Evolutionary conservation across 2,888 invertebrate genomes (phyloP), one percentile per base, ranked within the genome.

Genomic region (Cheilosia impressa): DNA sequence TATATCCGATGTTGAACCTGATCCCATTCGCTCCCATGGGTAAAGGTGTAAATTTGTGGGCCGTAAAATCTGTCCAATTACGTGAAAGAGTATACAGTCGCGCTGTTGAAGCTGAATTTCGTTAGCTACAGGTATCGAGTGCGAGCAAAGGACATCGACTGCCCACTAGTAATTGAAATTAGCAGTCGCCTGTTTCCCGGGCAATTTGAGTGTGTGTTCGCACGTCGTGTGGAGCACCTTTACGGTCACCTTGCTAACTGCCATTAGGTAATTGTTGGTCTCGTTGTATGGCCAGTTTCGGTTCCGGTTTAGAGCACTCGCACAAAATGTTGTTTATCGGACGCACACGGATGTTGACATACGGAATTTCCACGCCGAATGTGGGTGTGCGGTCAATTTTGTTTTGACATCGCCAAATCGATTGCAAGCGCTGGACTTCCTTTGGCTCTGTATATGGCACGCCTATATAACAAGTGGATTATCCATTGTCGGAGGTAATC

Each of bases 51-150:
- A 81, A 85, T 85, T 85, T 85, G 81, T 72, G 71, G 76, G 76
- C 85, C 81, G 77, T 85, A 85, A 85, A 85, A 85, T 85, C 85
- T 81, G 81, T 81, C 72, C 85, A 81, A 85, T 81, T 85, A 85
- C 58, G 71, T 80, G 76, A 80, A 71, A 80, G 71, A 75, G 47
- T 84, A 38, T 38, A 75, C 65, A 55, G 31, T 7, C 9, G 31
- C 50, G 45, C 31, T 60, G 58, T n/a, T 47, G 45, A 47, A 31
- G 15, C 50, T 15, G 60, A 83, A 50, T 63, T 75, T 55, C 34
- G 45, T 57, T 66, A 65, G 60, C 63, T 60, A 69, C 79, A 80
- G 73, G 68, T 78, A 77, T 69, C 65, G 63, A 52, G 24, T 31
- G 31, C 31, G 19, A 34, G 38, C 15, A 43, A 38, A 65, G 27